Evolutionary conservation across 2,113 vertebrate genomes (phyloP).

Genomic region (Ranitomeya imitator): DNA sequence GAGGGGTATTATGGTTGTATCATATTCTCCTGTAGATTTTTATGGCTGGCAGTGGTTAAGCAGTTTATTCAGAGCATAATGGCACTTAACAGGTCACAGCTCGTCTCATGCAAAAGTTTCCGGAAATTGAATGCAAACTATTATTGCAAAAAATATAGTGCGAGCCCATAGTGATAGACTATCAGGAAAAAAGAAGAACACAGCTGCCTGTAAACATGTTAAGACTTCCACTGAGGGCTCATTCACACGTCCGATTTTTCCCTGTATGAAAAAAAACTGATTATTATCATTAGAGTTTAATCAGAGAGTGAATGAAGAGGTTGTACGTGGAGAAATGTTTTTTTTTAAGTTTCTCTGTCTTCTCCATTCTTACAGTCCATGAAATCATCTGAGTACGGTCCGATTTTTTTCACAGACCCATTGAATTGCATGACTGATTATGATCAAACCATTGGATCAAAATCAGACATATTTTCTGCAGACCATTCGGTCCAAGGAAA

Average conservation of each 20-base stretch:
- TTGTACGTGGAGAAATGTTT: no score
- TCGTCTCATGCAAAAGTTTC: background rate
- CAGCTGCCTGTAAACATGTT: background rate
- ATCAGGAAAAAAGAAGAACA: background rate
- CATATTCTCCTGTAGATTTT: background rate
- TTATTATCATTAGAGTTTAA: no score
- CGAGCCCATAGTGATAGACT: background rate
- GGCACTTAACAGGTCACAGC: background rate
- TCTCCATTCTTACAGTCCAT: no score
- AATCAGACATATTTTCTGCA: no score
- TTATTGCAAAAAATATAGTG: background rate
- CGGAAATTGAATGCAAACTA: background rate
- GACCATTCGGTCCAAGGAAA: no score
- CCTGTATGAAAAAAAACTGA: no score
- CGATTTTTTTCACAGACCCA: no score
- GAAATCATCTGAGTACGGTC: no score
- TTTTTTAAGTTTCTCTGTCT: no score
- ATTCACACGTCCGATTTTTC: background rate
- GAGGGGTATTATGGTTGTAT: background rate
- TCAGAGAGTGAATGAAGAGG: no score
- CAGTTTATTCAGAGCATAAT: conserved; percentile 24
- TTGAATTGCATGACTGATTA: no score
- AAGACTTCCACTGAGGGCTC: background rate
- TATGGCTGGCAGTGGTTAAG: background rate
- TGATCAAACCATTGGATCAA: no score